phyloP scores from a whole-genome alignment of 2,113 vertebrate species.

The Oreochromis aureus region DNA sequence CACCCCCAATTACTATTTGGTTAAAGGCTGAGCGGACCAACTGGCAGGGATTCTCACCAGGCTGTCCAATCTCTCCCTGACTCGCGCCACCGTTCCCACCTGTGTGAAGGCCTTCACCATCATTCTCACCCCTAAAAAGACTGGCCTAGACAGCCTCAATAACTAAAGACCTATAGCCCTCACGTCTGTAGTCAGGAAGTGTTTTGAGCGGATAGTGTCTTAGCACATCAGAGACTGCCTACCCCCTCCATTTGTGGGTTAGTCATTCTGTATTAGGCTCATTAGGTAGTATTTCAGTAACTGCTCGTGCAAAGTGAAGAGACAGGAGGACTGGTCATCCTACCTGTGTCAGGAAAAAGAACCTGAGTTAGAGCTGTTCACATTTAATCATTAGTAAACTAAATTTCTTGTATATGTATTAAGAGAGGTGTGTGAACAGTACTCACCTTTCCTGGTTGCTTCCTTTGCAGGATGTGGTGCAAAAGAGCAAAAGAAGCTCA shows the following conservation, averaged over 20 bases:
- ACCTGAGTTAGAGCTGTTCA: not conserved
- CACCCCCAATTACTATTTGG: not conserved
- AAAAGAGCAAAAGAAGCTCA: too few relatives aligned
- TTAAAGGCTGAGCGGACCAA: not conserved
- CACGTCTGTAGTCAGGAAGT: not conserved
- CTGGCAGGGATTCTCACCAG: not conserved
- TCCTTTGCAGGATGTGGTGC: too few relatives aligned
- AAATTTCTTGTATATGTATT: too few relatives aligned
- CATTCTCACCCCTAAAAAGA: not conserved
- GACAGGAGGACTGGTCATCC: not conserved
- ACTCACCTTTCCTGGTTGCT: too few relatives aligned
- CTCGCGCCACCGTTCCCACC: not conserved
- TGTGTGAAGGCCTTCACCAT: not conserved
- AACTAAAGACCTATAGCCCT: not conserved
- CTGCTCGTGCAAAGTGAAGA: not conserved
- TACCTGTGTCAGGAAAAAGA: not conserved
- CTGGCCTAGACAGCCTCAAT: not conserved
- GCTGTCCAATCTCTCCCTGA: not conserved
- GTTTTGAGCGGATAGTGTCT: not conserved
- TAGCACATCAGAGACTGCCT: not conserved
- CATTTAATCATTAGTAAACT: too few relatives aligned
- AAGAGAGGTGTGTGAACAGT: too few relatives aligned
- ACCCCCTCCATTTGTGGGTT: not conserved
- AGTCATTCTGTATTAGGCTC: not conserved
- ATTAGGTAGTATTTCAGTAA: not conserved